These are phyloP conservation scores for Pristis pectinata DNA, from an alignment of 2,797 vertebrate species.

Conservation along the genomic window DNA sequence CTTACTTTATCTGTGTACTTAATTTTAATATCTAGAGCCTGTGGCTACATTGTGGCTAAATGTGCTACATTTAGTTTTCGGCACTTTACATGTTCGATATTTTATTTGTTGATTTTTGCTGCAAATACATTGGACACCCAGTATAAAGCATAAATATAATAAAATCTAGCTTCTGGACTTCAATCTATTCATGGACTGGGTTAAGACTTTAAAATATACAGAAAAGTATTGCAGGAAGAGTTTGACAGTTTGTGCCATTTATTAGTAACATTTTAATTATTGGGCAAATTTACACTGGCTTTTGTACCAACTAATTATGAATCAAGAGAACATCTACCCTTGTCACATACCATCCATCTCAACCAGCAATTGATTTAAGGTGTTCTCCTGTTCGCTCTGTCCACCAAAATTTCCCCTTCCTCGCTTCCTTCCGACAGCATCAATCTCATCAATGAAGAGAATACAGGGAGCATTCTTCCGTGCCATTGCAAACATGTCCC, in stretches of 20 bases:
- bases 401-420: constrained; percentile 56
- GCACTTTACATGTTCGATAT: not conserved
- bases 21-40: not conserved
- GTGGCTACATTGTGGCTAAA: too few species aligned
- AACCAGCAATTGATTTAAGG: constrained; percentile 70
- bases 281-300: not conserved
- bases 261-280: not conserved
- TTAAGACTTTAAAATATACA: not conserved
- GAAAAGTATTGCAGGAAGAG: not conserved
- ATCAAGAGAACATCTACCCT: not conserved
- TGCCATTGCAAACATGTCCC: constrained; percentile 66
- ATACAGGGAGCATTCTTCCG: constrained; percentile 71
- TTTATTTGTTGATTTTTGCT: not conserved
- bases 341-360: constrained; percentile 66
- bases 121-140: not conserved
- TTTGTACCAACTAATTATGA: not conserved
- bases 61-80: not conserved
- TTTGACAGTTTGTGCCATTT: not conserved
- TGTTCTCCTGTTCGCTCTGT: constrained; percentile 71
- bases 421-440: constrained; percentile 67
- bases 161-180: not conserved
- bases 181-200: not conserved
- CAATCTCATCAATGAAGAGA: constrained; percentile 75
- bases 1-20: not conserved
- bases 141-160: not conserved